These are phyloP conservation scores for Euwallacea fornicatus DNA, from an alignment of 1,140 invertebrate species.

Conservation along the genomic window DNA sequence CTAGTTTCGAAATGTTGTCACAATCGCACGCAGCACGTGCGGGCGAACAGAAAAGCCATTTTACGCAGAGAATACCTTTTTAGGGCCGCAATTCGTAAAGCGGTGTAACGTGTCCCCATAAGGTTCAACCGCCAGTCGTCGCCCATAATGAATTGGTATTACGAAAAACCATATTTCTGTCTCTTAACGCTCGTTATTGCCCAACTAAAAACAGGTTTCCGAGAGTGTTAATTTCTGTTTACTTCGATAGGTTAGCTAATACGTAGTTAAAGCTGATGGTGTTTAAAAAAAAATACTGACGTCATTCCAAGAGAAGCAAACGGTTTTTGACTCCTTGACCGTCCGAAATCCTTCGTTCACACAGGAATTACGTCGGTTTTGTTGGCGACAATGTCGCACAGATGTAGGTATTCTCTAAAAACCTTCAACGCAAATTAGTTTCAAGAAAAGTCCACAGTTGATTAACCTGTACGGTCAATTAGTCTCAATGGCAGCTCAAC, in stretches of 20 bases:
- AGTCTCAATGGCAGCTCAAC: neutral
- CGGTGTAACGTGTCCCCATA: neutral
- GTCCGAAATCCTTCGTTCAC: too few relatives aligned
- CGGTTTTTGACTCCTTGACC: neutral
- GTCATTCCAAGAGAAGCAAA: neutral
- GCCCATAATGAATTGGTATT: neutral
- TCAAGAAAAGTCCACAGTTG: neutral
- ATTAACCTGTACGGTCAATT: neutral
- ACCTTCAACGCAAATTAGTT: neutral
- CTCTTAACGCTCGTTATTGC: constrained; percentile 1
- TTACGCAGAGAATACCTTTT: too few relatives aligned
- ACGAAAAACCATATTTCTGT: neutral
- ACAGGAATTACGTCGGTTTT: neutral
- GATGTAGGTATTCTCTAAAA: neutral
- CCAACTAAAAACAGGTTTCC: constrained; percentile 5
- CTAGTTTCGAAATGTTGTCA: too few relatives aligned
- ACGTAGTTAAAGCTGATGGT: neutral
- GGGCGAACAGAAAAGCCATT: too few relatives aligned
- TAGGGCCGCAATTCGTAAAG: too few relatives aligned
- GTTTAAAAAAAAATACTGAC: neutral
- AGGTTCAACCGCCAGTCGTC: constrained; percentile 6
- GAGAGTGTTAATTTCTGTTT: constrained; percentile 3
- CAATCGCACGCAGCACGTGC: too few relatives aligned
- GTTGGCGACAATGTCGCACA: neutral
- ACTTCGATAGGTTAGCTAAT: neutral